Evolutionary conservation across 1,140 invertebrate species (phyloP).

Genomic region (Tribolium castaneum): DNA sequence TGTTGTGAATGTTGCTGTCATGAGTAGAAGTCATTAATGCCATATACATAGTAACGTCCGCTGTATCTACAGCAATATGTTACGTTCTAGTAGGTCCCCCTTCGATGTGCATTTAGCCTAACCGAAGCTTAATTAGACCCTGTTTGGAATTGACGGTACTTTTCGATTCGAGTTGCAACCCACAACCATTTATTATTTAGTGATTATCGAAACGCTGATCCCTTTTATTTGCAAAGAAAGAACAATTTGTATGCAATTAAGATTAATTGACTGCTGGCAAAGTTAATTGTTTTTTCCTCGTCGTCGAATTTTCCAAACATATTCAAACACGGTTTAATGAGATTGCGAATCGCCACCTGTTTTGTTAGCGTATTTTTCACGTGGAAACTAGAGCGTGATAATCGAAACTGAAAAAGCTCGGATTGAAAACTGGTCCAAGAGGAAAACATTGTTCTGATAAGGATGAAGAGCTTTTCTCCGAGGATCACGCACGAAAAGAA

Average conservation of each 20-base stretch:
- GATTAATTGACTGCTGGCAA: neutral
- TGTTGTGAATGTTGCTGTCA: constrained; percentile 33
- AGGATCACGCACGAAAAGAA: neutral
- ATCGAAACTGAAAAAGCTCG: constrained; percentile 29
- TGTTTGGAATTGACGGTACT: constrained; percentile 23
- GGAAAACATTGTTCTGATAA: constrained; percentile 7
- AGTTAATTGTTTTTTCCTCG: neutral
- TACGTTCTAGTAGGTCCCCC: constrained; percentile 7
- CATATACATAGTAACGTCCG: constrained; percentile 35
- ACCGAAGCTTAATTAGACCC: constrained; percentile 11
- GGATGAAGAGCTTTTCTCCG: neutral
- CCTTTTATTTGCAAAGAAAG: neutral
- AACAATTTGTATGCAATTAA: neutral
- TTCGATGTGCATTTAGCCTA: constrained; percentile 15
- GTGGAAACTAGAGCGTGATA: constrained; percentile 35
- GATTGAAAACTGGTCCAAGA: constrained; percentile 13
- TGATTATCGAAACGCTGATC: neutral
- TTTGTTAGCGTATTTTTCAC: constrained; percentile 28
- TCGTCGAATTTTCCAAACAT: too few relatives aligned
- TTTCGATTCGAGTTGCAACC: constrained; percentile 1
- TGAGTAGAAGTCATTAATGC: constrained; percentile 32
- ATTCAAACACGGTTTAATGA: too few relatives aligned
- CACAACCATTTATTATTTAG: neutral
- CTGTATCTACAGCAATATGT: constrained; percentile 35
- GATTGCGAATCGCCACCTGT: neutral